Evolutionary conservation across 2,113 vertebrate genomes (phyloP).

Genomic region (Actenoides hombroni): DNA sequence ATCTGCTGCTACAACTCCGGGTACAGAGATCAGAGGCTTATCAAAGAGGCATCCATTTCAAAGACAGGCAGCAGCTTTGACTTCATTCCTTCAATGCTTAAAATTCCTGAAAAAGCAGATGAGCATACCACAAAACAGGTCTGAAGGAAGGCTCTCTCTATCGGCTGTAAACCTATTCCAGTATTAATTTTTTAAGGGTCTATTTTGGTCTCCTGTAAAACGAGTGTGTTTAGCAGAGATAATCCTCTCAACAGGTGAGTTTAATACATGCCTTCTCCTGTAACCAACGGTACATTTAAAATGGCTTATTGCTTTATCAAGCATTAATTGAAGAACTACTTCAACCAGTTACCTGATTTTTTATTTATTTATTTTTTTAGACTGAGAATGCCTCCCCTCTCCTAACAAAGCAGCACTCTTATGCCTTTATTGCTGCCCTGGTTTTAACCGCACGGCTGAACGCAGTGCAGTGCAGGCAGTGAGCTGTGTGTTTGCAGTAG

Average conservation of each 20-base stretch:
- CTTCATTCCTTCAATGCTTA: slow-evolving; percentile 56
- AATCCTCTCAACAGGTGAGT: slow-evolving; percentile 65
- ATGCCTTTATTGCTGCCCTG: not conserved
- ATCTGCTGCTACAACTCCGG: slow-evolving; percentile 60
- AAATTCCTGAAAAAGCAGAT: slow-evolving; percentile 57
- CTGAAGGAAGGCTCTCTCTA: slow-evolving; percentile 37
- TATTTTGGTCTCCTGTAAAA: slow-evolving; percentile 49
- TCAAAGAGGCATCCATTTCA: slow-evolving; percentile 67
- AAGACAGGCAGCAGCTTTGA: slow-evolving; percentile 65
- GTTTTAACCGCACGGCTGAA: not conserved
- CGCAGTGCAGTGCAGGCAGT: not conserved
- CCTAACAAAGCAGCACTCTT: not conserved
- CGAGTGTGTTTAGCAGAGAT: slow-evolving; percentile 46
- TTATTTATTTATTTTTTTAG: not conserved
- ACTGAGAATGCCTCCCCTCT: not conserved
- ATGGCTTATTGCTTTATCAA: slow-evolving; percentile 2
- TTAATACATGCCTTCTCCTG: slow-evolving; percentile 16
- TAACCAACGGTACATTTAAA: slow-evolving; percentile 8
- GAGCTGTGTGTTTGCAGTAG: not conserved
- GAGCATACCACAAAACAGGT: slow-evolving; percentile 46
- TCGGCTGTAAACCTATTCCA: slow-evolving; percentile 5
- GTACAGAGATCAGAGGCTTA: slow-evolving; percentile 65
- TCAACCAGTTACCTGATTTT: not conserved
- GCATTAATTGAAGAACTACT: slow-evolving; percentile 41
- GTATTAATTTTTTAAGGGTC: slow-evolving; percentile 45